These are phyloP conservation scores for Poecile atricapillus DNA, from an alignment of 2,113 vertebrate species.

Conservation along the genomic window DNA sequence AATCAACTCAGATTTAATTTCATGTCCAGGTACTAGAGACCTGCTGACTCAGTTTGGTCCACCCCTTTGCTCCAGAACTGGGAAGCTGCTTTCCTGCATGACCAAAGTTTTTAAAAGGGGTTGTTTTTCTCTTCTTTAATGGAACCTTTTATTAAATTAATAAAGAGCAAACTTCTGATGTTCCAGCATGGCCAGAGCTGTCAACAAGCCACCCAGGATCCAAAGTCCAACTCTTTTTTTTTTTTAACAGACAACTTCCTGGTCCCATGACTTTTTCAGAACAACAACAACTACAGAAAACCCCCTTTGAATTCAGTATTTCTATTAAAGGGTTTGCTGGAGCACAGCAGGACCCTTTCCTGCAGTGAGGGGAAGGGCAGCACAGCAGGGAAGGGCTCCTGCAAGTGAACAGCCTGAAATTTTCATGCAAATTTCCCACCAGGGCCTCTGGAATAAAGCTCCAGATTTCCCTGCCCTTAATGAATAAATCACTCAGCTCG, in stretches of 20 bases:
- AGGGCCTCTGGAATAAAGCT: not conserved
- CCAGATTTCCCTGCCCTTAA: slow-evolving; percentile 4
- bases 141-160: no score
- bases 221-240: not conserved
- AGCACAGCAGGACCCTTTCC: not conserved
- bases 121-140: not conserved
- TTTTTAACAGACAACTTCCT: not conserved
- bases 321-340: not conserved
- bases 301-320: fast-evolving
- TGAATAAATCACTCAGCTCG: slow-evolving; percentile 19
- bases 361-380: not conserved
- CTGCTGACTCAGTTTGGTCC: not conserved
- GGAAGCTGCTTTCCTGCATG: not conserved
- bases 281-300: not conserved
- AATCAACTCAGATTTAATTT: not conserved
- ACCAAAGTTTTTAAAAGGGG: not conserved
- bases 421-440: slow-evolving; percentile 44
- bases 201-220: not conserved
- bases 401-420: slow-evolving; percentile 9
- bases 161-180: not conserved
- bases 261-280: not conserved
- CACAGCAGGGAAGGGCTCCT: not conserved
- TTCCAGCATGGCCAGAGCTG: not conserved
- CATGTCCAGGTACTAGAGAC: not conserved
- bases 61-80: not conserved